Base-by-base conservation (phyloP, 2,888 invertebrate species). In the Drosophila atripex region DNA sequence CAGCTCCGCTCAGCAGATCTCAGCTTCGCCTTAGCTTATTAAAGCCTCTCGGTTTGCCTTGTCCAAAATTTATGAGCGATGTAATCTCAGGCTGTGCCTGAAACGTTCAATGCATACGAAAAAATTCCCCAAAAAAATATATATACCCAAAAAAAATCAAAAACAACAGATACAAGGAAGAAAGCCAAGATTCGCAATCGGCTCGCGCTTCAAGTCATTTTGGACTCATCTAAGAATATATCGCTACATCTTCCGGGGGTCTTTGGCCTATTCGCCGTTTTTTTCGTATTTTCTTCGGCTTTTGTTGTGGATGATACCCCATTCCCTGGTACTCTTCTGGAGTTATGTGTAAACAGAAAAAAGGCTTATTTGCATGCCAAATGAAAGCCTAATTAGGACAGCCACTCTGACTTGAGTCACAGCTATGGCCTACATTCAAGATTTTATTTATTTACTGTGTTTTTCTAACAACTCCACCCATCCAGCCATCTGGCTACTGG, bases 231-330 rank as follows among this genome's bases (percentile, higher is more conserved):
- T 46, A 60, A 47, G 30, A 59, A 45, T 55, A 25, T 41, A 70
- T 70, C 54, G 12, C 47, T 51, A n/a, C 16, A 50, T 61, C 52
- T 71, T 51, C 54, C 21, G 52, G 71, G 58, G 80, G 80, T 80
- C 86, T 83, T 80, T 80, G 80, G 75, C 80, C 80, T 79, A 78
- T 70, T 59, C 59, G 49, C 69, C 72, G 65, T 68, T 71, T 54
- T 30, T 49, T 28, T n/a, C 18, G 14, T 7, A 32, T 18, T 11
- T 41, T 18, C 39, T 41, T 8, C 9, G 18, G 16, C 39, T 7
- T 51, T 68, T 68, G 53, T 69, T 75, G 56, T 78, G 65, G 79
- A 76, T 76, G 83, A 76, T 76, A 58, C 61, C 16, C 68, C 43
- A 65, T 66, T 53, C 65, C 43, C 49, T 43, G 43, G 43, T 12